phyloP scores from a whole-genome alignment of 2,888 invertebrate genomes.

The Morpho deidamia region DNA sequence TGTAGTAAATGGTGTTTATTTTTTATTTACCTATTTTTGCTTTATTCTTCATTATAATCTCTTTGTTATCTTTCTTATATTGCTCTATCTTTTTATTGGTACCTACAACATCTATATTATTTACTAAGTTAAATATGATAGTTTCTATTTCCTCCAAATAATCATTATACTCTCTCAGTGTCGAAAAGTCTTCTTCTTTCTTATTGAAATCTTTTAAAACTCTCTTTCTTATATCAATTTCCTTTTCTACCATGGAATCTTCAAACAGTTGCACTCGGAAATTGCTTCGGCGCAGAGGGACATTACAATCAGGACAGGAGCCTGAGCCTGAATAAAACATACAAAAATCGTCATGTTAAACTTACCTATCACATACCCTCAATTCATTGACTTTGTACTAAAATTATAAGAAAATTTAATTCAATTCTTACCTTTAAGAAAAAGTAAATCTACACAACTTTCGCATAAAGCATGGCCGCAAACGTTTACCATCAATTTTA shows the following conservation, averaged over 20 bases:
- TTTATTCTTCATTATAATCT: slow-evolving; percentile 89
- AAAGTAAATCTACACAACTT: slow-evolving; percentile 96
- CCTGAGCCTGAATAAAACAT: slow-evolving; percentile 84
- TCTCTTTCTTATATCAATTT: slow-evolving; percentile 95
- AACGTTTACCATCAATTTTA: slow-evolving; percentile 98
- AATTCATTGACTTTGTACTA: too few relatives aligned
- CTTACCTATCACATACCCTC: too few relatives aligned
- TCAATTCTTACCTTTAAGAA: slow-evolving; percentile 88
- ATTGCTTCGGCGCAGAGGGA: slow-evolving; percentile 90
- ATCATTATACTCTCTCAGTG: slow-evolving; percentile 93
- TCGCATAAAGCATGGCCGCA: slow-evolving; percentile 99
- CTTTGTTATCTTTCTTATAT: slow-evolving; percentile 94
- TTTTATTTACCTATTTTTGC: slow-evolving; percentile 77
- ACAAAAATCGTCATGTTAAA: too few relatives aligned
- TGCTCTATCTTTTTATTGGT: slow-evolving; percentile 94
- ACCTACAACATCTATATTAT: slow-evolving; percentile 91
- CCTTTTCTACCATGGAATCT: slow-evolving; percentile 97
- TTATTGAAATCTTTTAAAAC: slow-evolving; percentile 95
- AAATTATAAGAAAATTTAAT: too few relatives aligned
- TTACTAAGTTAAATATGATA: slow-evolving; percentile 92
- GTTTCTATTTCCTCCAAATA: slow-evolving; percentile 97
- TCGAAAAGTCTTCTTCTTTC: slow-evolving; percentile 94
- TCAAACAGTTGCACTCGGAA: slow-evolving; percentile 97
- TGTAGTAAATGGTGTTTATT: neutral
- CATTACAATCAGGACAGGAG: slow-evolving; percentile 95